Conservation (phyloP, 2,888 invertebrate species). For the Mantis religiosa region DNA sequence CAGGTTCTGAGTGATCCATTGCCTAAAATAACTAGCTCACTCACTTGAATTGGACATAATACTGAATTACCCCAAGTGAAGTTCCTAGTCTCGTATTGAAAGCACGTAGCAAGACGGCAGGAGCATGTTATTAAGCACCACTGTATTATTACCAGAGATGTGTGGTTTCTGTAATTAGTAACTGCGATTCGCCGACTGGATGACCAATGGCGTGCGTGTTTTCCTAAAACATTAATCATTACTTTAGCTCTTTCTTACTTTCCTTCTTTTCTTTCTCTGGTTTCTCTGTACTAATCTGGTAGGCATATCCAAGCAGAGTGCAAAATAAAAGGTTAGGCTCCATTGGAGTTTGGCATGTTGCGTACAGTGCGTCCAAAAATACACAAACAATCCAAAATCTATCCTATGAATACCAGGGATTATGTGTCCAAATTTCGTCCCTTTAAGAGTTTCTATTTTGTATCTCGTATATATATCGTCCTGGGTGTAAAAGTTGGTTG, state of each 20-base stretch:
- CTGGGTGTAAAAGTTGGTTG: too few species aligned
- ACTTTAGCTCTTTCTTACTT: not conserved
- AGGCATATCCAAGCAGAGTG: not conserved
- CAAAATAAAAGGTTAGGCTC: not conserved
- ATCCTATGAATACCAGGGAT: too few species aligned
- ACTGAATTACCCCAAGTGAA: not conserved
- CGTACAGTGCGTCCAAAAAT: not conserved
- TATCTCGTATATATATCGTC: too few species aligned
- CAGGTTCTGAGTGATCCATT: not conserved
- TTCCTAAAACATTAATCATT: not conserved
- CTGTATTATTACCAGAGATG: not conserved
- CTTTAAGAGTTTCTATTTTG: too few species aligned
- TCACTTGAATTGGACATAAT: not conserved
- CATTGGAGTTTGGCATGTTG: not conserved
- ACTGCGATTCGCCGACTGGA: not conserved
- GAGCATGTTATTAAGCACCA: not conserved
- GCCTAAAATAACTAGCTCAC: not conserved
- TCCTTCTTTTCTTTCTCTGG: not conserved
- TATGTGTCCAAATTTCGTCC: too few species aligned
- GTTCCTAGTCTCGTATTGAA: not conserved
- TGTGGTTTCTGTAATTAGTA: constrained; percentile 8
- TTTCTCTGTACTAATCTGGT: not conserved
- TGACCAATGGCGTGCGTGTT: not conserved
- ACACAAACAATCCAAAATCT: not conserved
- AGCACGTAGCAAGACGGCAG: not conserved